Evolutionary conservation across 2,113 vertebrate species (phyloP).

Genomic region (Mola mola): DNA sequence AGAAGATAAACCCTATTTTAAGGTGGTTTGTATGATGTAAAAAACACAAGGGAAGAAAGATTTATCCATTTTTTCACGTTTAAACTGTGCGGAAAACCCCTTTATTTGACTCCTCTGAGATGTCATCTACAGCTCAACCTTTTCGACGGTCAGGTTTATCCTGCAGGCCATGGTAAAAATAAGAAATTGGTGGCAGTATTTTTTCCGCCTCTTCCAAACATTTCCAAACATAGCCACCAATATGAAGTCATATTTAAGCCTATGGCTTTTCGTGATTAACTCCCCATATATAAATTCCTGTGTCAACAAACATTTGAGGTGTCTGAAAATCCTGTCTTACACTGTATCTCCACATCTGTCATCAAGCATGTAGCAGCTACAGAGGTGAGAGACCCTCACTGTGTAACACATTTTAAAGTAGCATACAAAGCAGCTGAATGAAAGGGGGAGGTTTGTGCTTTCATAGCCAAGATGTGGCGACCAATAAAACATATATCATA

Average conservation of each 20-base stretch:
- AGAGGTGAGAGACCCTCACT: conserved; percentile 8
- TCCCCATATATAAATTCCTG: too few relatives aligned
- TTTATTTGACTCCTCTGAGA: conserved; percentile 17
- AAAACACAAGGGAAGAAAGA: neutral
- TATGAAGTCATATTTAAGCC: too few relatives aligned
- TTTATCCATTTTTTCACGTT: neutral
- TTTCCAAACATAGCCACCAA: too few relatives aligned
- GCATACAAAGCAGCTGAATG: conserved; percentile 40
- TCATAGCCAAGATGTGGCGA: conserved; percentile 30
- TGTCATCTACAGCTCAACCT: conserved; percentile 56
- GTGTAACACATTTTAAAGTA: conserved; percentile 40
- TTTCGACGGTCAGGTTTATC: conserved; percentile 63
- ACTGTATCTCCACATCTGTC: conserved; percentile 54
- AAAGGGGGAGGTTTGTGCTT: conserved; percentile 25
- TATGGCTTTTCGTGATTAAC: neutral
- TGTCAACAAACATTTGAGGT: conserved; percentile 47
- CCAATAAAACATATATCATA: conserved; percentile 48
- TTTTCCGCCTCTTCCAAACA: too few relatives aligned
- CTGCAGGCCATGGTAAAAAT: conserved; percentile 53
- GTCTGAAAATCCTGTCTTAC: conserved; percentile 47
- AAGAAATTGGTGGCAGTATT: conserved; percentile 10
- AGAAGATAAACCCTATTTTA: conserved; percentile 22
- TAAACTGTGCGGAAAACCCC: neutral
- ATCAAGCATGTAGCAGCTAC: conserved; percentile 48
- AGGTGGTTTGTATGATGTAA: neutral